Evolutionary conservation across 2,797 vertebrate species (phyloP).

Genomic region (Pseudochromis fuscus): DNA sequence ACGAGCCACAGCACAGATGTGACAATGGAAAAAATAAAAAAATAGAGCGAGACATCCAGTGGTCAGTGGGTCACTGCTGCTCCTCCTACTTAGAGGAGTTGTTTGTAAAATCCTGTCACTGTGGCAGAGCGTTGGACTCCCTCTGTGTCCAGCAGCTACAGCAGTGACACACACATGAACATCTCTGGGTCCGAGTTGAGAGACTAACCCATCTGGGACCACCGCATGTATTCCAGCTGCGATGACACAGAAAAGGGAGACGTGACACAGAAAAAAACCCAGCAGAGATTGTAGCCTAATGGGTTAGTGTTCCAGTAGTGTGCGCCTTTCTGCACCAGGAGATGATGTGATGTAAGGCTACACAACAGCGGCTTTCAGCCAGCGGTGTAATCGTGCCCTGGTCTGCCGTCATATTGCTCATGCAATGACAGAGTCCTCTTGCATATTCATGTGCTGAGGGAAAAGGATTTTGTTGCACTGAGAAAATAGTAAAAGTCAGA

Average conservation of each 20-base stretch:
- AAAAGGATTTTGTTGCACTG: constrained; percentile 73
- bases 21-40: neutral
- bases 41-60: constrained; percentile 3
- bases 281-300: constrained; percentile 66
- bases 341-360: constrained; percentile 75
- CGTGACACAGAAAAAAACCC: constrained; percentile 63
- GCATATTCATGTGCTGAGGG: constrained; percentile 73
- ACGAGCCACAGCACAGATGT: neutral
- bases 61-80: constrained; percentile 37
- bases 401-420: constrained; percentile 53
- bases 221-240: constrained; percentile 36
- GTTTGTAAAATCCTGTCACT: constrained; percentile 26
- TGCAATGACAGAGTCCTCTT: constrained; percentile 47
- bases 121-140: constrained; percentile 18
- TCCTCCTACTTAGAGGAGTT: constrained; percentile 16
- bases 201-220: constrained; percentile 30
- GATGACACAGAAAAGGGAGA: constrained; percentile 67
- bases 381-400: constrained; percentile 40
- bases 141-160: neutral
- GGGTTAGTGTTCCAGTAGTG: constrained; percentile 74
- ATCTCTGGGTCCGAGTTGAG: constrained; percentile 14
- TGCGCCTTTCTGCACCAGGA: constrained; percentile 67
- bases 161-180: constrained; percentile 28
- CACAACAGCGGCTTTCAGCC: constrained; percentile 67
- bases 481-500: constrained; percentile 73